Percentiles rank a stretch among this genome's conserved stretches.
These are phyloP conservation scores for Goniozus legneri DNA, from an alignment of 1,140 invertebrate species.

Conservation along the genomic window DNA sequence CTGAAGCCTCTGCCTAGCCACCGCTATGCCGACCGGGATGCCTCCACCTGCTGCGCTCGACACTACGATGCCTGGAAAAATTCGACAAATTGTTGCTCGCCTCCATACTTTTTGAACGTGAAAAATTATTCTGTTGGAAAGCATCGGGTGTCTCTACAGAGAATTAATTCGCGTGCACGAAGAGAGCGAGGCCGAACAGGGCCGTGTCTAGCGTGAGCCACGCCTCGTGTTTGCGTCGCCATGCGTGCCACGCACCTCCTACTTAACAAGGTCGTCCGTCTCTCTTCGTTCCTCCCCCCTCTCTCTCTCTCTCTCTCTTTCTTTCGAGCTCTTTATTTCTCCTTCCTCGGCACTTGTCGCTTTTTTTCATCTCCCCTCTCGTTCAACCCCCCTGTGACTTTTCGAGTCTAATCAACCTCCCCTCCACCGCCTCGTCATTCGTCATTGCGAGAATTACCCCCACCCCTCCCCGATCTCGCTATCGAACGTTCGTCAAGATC, in stretches of 20 bases:
- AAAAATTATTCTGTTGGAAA: no score
- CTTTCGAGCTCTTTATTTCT: background rate
- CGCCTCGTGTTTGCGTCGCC: conserved; percentile 50
- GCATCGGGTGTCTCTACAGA: no score
- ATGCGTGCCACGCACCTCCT: conserved; percentile 51
- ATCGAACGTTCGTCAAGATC: no score
- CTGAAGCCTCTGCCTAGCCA: conserved; percentile 74
- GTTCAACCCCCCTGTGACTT: no score
- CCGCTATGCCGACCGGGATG: conserved; percentile 84
- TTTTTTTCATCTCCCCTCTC: background rate
- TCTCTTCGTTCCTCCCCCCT: conserved; percentile 6
- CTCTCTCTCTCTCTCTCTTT: conserved; percentile 13
- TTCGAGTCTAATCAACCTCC: no score
- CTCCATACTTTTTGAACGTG: no score
- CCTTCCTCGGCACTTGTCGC: background rate
- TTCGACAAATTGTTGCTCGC: no score
- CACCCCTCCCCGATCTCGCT: no score
- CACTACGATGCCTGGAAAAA: conserved; percentile 43
- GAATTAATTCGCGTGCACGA: no score
- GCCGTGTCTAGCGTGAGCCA: conserved; percentile 42
- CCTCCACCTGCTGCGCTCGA: conserved; percentile 51
- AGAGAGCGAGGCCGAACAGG: no score
- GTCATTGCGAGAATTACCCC: no score
- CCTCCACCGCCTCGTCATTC: background rate
- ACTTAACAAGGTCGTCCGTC: conserved; percentile 36